phyloP scores from a whole-genome alignment of 1,140 invertebrate genomes.

The Amyelois transitella region DNA sequence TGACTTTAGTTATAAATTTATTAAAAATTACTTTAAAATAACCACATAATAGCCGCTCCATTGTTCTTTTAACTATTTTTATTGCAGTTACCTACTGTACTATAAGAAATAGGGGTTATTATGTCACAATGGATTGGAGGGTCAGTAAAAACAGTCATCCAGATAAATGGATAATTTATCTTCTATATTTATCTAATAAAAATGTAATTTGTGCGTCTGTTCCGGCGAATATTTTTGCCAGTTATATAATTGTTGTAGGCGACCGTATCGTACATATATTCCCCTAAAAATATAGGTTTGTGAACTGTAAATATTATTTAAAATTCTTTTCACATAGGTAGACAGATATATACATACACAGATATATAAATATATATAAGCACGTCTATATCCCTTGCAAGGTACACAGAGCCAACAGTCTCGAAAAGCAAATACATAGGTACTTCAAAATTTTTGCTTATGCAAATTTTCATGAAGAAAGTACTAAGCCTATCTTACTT shows the following conservation, averaged over 20 bases:
- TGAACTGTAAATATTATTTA: no score
- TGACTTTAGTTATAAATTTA: neutral
- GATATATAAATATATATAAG: no score
- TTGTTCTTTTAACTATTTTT: conserved; percentile 39
- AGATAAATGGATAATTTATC: neutral
- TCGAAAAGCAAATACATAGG: no score
- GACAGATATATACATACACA: no score
- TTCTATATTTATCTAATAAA: neutral
- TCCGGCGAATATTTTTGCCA: neutral
- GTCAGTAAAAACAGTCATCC: conserved; percentile 1
- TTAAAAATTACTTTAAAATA: neutral
- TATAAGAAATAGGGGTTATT: conserved; percentile 8
- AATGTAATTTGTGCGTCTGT: neutral
- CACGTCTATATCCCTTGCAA: no score
- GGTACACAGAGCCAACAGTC: no score
- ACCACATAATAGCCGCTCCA: conserved; percentile 24
- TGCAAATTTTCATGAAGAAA: no score
- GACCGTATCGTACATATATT: no score
- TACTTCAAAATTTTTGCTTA: no score
- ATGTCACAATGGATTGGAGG: conserved; percentile 1
- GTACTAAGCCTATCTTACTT: no score
- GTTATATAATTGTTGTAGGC: neutral
- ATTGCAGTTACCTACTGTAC: conserved; percentile 36
- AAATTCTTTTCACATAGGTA: no score
- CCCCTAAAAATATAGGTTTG: no score